A percentile compares a stretch with the other conserved stretches of the same genome.
These are phyloP conservation scores for Oophaga sylvatica DNA, from an alignment of 2,797 vertebrate species.

Conservation along the genomic window DNA sequence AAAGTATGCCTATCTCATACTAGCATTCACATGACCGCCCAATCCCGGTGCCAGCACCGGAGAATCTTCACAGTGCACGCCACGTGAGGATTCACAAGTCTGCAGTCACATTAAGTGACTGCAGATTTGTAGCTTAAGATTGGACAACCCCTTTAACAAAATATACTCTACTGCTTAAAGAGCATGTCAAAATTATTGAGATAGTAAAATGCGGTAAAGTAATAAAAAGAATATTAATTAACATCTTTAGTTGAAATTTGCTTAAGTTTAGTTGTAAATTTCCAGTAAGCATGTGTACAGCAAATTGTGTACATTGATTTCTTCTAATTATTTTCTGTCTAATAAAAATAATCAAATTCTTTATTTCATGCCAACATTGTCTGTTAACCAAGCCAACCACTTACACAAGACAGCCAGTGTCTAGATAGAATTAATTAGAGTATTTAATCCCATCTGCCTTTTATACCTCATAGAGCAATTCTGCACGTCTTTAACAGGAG, in stretches of 20 bases:
- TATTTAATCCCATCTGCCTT: slow-evolving; percentile 19
- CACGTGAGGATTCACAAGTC: background rate
- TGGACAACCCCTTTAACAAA: background rate
- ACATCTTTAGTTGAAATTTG: background rate
- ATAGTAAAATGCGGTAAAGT: background rate
- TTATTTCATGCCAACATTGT: slow-evolving; percentile 9
- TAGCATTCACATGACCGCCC: no score
- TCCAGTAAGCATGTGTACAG: background rate
- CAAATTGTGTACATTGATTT: slow-evolving; percentile 1
- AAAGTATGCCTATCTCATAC: no score
- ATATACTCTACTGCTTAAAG: background rate
- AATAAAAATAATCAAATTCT: background rate
- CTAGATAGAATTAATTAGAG: slow-evolving; percentile 16
- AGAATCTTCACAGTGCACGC: no score
- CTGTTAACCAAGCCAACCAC: slow-evolving; percentile 3
- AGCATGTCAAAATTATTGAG: background rate
- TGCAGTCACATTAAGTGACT: background rate
- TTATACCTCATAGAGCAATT: background rate
- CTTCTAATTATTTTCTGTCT: background rate
- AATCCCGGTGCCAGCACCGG: no score
- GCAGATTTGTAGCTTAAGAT: no score
- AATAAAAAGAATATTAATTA: background rate
- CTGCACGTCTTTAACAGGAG: slow-evolving; percentile 30
- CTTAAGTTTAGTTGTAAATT: background rate
- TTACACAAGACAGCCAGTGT: slow-evolving; percentile 28